These are phyloP conservation scores for Adelphocoris suturalis DNA, from an alignment of 2,888 invertebrate genomes.

Conservation along the genomic window DNA sequence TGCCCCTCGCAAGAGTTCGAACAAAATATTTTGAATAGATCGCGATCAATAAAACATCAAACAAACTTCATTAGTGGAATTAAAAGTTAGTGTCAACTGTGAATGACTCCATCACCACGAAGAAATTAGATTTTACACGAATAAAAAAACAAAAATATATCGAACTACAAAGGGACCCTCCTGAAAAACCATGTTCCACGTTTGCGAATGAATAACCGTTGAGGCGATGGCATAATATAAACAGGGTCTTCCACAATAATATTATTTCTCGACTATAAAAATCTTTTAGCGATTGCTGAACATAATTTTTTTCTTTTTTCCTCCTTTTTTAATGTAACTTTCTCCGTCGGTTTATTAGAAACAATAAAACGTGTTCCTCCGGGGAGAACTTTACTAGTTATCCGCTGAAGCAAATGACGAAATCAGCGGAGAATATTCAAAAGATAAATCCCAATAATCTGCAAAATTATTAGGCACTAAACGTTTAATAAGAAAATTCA, in stretches of 20 bases:
- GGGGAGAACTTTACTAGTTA: slow-evolving; percentile 26
- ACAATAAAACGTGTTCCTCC: slow-evolving; percentile 41
- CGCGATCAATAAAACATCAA: neutral
- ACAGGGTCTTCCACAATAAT: slow-evolving; percentile 7
- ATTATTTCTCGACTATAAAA: slow-evolving; percentile 7
- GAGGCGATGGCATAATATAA: neutral
- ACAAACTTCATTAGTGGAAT: neutral
- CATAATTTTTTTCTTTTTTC: slow-evolving; percentile 23
- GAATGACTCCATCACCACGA: neutral
- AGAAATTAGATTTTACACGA: neutral
- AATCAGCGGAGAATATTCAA: slow-evolving; percentile 42
- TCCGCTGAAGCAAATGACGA: slow-evolving; percentile 17
- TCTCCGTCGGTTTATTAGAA: slow-evolving; percentile 46
- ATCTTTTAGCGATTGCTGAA: slow-evolving; percentile 18
- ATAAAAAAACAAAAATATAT: neutral
- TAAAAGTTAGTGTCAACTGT: neutral
- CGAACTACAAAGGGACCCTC: neutral
- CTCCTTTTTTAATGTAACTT: slow-evolving; percentile 25
- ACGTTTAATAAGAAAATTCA: slow-evolving; percentile 42
- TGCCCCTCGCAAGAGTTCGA: too few species aligned
- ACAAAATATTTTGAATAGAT: too few species aligned
- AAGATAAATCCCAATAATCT: slow-evolving; percentile 36
- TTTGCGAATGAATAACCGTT: slow-evolving; percentile 8
- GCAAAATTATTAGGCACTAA: slow-evolving; percentile 36
- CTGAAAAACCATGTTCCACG: neutral